Conservation (phyloP, 2,797 vertebrate genomes). For the Discoglossus pictus region DNA sequence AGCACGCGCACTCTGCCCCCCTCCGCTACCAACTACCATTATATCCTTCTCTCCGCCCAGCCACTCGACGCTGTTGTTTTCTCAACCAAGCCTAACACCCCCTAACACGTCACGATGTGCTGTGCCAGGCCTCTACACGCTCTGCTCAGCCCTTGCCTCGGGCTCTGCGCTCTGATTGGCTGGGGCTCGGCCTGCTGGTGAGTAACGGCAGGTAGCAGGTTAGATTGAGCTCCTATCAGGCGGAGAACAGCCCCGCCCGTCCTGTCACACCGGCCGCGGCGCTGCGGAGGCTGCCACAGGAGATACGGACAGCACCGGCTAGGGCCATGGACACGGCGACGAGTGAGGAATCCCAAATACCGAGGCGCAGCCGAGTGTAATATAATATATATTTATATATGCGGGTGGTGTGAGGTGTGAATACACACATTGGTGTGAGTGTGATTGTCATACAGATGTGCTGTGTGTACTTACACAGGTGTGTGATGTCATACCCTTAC, state of each 20-base stretch:
- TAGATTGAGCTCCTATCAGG: conserved; percentile 44
- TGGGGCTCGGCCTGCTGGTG: conserved; percentile 40
- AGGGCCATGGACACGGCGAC: neutral
- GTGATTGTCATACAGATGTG: too few relatives aligned
- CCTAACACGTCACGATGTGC: conserved; percentile 4
- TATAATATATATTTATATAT: accelerated
- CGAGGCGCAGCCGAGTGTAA: too few relatives aligned
- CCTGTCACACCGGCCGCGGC: conserved; percentile 25
- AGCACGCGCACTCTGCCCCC: neutral
- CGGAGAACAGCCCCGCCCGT: neutral
- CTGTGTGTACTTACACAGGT: too few relatives aligned
- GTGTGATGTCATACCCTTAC: too few relatives aligned
- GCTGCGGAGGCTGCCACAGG: neutral
- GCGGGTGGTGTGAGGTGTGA: too few relatives aligned
- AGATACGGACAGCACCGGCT: neutral
- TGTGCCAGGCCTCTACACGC: too few relatives aligned
- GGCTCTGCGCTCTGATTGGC: conserved; percentile 15
- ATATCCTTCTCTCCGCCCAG: conserved; percentile 11
- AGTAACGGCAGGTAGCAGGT: conserved; percentile 41
- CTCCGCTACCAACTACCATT: neutral
- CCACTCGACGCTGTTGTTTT: neutral
- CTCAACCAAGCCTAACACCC: conserved; percentile 1
- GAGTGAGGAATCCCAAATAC: neutral
- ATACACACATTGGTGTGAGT: neutral
- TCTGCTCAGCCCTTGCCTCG: neutral